phyloP scores from a whole-genome alignment of 53 echinoderm and acorn worm species.

The Hippasteria phrygiana region DNA sequence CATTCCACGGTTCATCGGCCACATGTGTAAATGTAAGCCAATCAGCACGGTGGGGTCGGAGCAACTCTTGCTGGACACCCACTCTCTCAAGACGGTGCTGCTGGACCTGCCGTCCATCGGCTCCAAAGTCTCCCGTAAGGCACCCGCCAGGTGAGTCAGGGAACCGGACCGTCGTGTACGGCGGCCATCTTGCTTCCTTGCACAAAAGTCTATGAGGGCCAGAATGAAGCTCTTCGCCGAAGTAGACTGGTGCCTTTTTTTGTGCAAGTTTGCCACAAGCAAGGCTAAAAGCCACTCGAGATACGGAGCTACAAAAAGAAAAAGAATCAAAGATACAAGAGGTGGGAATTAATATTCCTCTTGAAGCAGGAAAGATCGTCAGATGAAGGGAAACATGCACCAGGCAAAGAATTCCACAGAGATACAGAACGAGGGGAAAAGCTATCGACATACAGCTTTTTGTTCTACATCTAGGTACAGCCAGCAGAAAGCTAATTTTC shows the following conservation, averaged over 20 bases:
- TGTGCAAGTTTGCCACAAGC: background rate
- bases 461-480: no score
- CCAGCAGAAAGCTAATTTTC: no score
- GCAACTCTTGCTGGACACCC: slow-evolving; percentile 93
- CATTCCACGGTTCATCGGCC: slow-evolving; percentile 95
- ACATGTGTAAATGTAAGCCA: slow-evolving; percentile 95
- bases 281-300: no score
- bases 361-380: no score
- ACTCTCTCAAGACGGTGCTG: slow-evolving; percentile 97
- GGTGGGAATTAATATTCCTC: no score
- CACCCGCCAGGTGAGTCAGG: slow-evolving; percentile 92
- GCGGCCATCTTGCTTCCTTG: background rate
- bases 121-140: slow-evolving; percentile 94
- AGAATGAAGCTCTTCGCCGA: background rate
- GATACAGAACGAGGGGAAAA: no score
- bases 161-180: background rate
- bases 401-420: no score
- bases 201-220: background rate
- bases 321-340: no score
- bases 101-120: slow-evolving; percentile 97
- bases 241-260: background rate
- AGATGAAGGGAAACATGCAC: no score
- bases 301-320: no score
- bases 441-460: no score
- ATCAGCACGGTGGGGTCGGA: slow-evolving; percentile 99